Conservation (phyloP, 1,140 invertebrate genomes). For the Danaus plexippus region DNA sequence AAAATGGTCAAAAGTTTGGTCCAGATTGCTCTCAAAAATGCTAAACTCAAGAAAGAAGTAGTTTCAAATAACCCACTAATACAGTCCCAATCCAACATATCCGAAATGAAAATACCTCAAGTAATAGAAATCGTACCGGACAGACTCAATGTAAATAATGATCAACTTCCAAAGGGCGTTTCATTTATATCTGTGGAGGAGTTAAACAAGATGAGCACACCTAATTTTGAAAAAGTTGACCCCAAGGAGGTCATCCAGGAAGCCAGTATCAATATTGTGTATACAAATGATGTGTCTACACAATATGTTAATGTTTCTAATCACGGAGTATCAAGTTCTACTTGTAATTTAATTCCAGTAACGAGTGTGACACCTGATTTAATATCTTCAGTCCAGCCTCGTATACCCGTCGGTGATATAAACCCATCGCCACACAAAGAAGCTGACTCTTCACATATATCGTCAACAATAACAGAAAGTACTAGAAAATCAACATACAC, state of each 20-base stretch:
- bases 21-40: constrained; percentile 63
- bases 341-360: constrained; percentile 50
- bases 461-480: constrained; percentile 16
- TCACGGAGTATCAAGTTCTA: constrained; percentile 25
- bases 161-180: constrained; percentile 53
- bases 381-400: constrained; percentile 54
- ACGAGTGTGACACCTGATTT: constrained; percentile 56
- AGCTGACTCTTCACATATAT: constrained; percentile 24
- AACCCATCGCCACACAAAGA: constrained; percentile 34
- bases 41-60: constrained; percentile 60
- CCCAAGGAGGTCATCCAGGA: constrained; percentile 65
- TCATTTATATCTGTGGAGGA: constrained; percentile 63
- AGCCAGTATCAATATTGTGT: constrained; percentile 66
- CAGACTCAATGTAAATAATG: constrained; percentile 39
- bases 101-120: constrained; percentile 57
- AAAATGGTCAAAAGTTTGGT: constrained; percentile 66
- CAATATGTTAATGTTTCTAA: constrained; percentile 56
- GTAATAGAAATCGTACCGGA: constrained; percentile 64
- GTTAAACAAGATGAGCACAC: constrained; percentile 62
- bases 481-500: constrained; percentile 16
- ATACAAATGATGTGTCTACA: constrained; percentile 50
- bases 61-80: constrained; percentile 20
- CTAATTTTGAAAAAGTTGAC: constrained; percentile 63
- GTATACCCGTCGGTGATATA: constrained; percentile 21
- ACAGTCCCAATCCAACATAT: constrained; percentile 26